phyloP scores from a whole-genome alignment of 1,140 invertebrate genomes.

The Lordiphosa collinella region DNA sequence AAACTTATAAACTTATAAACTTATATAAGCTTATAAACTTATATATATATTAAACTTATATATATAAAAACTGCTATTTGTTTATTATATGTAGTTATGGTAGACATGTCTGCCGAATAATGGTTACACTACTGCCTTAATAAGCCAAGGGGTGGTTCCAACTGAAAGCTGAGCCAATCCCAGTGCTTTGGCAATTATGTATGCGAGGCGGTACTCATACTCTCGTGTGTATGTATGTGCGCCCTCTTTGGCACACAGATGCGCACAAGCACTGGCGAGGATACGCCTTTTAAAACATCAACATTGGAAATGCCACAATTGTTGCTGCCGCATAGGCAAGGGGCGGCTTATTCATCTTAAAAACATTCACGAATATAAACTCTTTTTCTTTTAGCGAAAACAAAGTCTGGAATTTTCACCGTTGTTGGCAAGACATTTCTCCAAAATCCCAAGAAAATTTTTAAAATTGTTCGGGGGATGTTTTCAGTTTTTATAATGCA shows the following conservation, averaged over 20 bases:
- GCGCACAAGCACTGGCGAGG: conserved; percentile 53
- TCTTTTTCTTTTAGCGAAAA: conserved; percentile 50
- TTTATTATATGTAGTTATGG: no score
- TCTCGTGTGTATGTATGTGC: conserved; percentile 17
- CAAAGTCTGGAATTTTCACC: conserved; percentile 61
- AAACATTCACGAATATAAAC: conserved; percentile 20
- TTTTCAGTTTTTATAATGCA: conserved; percentile 65
- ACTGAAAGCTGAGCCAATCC: conserved; percentile 52
- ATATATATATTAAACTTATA: no score
- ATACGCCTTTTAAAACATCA: conserved; percentile 55
- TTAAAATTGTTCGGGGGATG: conserved; percentile 54
- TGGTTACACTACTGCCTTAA: conserved; percentile 31
- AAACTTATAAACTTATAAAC: no score
- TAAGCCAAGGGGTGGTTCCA: conserved; percentile 54
- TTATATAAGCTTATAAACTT: no score
- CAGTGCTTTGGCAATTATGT: conserved; percentile 55
- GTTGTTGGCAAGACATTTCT: conserved; percentile 57
- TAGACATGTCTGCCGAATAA: conserved; percentile 19
- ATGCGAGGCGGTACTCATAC: conserved; percentile 26
- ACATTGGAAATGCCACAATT: conserved; percentile 37
- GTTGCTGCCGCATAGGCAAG: conserved; percentile 25
- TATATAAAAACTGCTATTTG: no score
- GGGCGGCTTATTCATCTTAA: conserved; percentile 7
- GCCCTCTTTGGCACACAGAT: conserved; percentile 33
- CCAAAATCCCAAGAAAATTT: conserved; percentile 67